Evolutionary conservation across 2,113 vertebrate species (phyloP), one percentile per base, ranked within the genome.

Genomic region (Phoxinus phoxinus): DNA sequence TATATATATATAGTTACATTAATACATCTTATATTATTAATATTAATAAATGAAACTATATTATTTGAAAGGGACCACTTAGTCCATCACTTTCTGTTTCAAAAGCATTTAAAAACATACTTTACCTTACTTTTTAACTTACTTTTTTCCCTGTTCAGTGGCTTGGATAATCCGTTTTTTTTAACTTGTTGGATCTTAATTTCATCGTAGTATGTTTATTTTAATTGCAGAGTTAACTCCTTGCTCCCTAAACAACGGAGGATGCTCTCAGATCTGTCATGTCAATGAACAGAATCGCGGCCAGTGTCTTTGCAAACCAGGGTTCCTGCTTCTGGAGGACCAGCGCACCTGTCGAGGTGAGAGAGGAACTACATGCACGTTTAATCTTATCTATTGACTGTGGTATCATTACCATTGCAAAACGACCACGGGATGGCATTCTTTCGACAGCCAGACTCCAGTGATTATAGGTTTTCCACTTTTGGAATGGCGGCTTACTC

Each of bases 221-320:
- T 76, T 25, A 25, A 17, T 23, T 85, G 11, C 85, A 93, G 92
- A 91, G 71, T n/a, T 91, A 25, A 90, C 88, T 12, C 91, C 91
- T 21, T 94, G 92, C 59, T 88, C 89, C 23, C n/a, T 91, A 35
- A 91, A 90, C 86, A 92, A 93, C 4, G 91, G 92, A 25, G 91
- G 92, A 78, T 94, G 91, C 81, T 92, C 92, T 53, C 92, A 94
- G 90, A 77, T 93, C 46, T 94, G 93, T 77, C 69, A 84, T 71
- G 73, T 88, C 2, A 86, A 83, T 9, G 48, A 48, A 9, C 80
- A 88, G 85, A 46, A 88, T 21, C 86, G 65, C 6, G 85, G 90
- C 1, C 85, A 76, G 87, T 93, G 92, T 69, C 87, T 41, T 67
- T 92, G 92, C 77, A 84, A 84, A 80, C 75, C 84, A 25, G 92